A percentile compares a stretch with the other conserved stretches of the same genome.
Conservation (phyloP, 2,888 invertebrate genomes). For the Cistogaster globosa region DNA sequence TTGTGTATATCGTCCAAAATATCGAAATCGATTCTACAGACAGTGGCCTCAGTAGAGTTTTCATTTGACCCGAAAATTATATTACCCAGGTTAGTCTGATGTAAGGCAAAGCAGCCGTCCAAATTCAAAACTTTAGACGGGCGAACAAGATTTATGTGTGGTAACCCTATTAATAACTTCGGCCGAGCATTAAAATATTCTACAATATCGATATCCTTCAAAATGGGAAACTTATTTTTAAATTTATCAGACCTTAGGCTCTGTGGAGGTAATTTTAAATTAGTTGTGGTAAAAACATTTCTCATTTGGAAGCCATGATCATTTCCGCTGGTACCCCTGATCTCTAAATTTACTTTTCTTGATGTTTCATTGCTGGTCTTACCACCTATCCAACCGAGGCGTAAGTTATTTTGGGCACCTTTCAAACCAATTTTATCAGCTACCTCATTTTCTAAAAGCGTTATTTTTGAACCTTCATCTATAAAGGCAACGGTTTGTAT, state of each 20-base stretch:
- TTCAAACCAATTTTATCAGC: constrained; percentile 47
- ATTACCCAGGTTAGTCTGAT: too few relatives aligned
- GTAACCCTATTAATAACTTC: constrained; percentile 37
- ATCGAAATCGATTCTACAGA: constrained; percentile 13
- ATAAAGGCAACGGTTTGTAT: constrained; percentile 35
- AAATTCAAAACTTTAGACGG: background rate
- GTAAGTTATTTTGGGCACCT: constrained; percentile 37
- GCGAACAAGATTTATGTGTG: constrained; percentile 36
- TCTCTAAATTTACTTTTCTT: constrained; percentile 33
- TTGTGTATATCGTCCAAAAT: background rate
- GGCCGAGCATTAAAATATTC: constrained; percentile 3
- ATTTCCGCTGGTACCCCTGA: background rate
- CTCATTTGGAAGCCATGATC: constrained; percentile 31
- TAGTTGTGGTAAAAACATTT: constrained; percentile 45
- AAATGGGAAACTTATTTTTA: constrained; percentile 33
- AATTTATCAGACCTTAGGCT: constrained; percentile 13
- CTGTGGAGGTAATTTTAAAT: constrained; percentile 35
- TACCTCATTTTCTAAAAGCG: constrained; percentile 44
- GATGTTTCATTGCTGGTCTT: constrained; percentile 47
- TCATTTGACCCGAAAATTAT: too few relatives aligned
- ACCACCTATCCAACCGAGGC: constrained; percentile 55
- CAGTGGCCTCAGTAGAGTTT: constrained; percentile 6
- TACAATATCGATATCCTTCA: constrained; percentile 33
- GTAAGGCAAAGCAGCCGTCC: too few relatives aligned
- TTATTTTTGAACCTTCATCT: constrained; percentile 27